Base-by-base conservation (phyloP, 2,797 vertebrate genomes). In the Cossypha polioptera region DNA sequence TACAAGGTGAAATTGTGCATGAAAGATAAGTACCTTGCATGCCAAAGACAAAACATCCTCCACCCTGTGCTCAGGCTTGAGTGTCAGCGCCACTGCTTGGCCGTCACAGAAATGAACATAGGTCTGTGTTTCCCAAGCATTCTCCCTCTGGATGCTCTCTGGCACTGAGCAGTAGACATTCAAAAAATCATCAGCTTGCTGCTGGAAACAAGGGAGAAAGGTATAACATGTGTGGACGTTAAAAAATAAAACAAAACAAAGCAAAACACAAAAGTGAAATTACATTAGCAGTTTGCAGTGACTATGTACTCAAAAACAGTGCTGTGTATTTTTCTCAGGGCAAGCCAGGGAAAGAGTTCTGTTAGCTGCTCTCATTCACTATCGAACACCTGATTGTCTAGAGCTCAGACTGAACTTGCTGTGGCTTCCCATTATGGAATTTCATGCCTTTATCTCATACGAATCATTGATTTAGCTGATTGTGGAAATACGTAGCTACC, bases 1-100 rank as follows among this genome's bases (percentile, higher is more conserved):
- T 78, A 50, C 16, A 38, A 61, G 26, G 28, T 40, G 57, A 31
- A 80, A n/a, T 7, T 5, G 11, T 24, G 31, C 43, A 25, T 8
- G 9, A 65, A 57, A 94, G 87, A 2, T 25, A 8, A 73, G 73
- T 97, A 99, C 99, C 99, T 99, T 99, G 98, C 99, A 99, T 2
- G 98, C 99, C 91, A 98, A 92, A 69, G 97, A 96, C 94, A 99
- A 96, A 92, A 99, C 97, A 87, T 99, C 98, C 55, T 98, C 97
- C 18, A 98, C 98, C 38, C 95, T 98, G 96, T 99, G 98, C 51
- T 99, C 98, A 35, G 97, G 97, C 88, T 98, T 99, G 91, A 99
- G 93, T 3, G 96, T 97, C 90, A 99, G 95, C 3, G 98, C 98
- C 67, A 99, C 97, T 26, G 97, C 98, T 87, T 98, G 98, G 48